A percentile compares a stretch with the other conserved stretches of the same genome.
phyloP scores from a whole-genome alignment of 2,113 vertebrate genomes.

The Caracal caracal region DNA sequence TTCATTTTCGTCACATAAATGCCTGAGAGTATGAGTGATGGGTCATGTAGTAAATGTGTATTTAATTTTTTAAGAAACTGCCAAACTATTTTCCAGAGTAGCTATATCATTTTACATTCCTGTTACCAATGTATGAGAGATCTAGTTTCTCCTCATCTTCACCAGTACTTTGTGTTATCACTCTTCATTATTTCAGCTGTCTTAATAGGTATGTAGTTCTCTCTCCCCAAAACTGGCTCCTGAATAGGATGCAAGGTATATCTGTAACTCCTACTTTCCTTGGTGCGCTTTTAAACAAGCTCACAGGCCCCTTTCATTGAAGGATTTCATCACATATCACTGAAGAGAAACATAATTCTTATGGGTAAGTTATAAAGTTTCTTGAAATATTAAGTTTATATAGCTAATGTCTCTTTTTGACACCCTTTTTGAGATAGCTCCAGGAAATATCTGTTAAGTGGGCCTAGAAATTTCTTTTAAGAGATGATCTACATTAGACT shows the following conservation, averaged over 20 bases:
- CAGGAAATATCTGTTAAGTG: neutral
- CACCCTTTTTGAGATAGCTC: neutral
- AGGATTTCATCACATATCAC: neutral
- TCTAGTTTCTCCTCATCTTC: neutral
- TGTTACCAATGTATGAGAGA: neutral
- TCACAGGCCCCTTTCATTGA: neutral
- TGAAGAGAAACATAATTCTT: neutral
- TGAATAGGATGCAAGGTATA: neutral
- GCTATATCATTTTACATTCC: neutral
- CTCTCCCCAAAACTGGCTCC: neutral
- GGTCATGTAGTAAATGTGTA: neutral
- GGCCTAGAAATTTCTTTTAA: neutral
- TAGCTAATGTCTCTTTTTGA: neutral
- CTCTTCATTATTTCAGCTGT: neutral
- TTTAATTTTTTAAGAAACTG: slow-evolving; percentile 32
- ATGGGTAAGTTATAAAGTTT: neutral
- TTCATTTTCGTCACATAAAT: slow-evolving; percentile 31
- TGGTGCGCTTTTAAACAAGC: neutral
- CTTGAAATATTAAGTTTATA: neutral
- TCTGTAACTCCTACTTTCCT: neutral
- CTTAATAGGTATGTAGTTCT: neutral
- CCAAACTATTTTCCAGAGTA: neutral
- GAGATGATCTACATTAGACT: neutral
- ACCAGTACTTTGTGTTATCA: neutral
- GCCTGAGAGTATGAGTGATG: neutral